phyloP scores from a whole-genome alignment of 2,113 vertebrate species.

The Suncus etruscus region DNA sequence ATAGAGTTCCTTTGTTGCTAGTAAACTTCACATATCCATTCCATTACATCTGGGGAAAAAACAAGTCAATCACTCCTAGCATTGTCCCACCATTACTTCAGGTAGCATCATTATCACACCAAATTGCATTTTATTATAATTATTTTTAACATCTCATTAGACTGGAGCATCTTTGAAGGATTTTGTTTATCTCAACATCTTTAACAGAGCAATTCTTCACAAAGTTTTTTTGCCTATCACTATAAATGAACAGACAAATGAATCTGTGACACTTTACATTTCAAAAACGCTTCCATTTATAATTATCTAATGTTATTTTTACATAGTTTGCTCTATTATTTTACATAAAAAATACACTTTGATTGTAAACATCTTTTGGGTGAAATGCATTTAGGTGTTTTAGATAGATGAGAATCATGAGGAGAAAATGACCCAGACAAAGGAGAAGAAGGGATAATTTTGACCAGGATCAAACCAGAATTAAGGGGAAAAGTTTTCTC shows the following conservation, averaged over 20 bases:
- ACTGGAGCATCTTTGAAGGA: background rate
- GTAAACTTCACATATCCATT: background rate
- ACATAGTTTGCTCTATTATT: background rate
- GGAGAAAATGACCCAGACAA: background rate
- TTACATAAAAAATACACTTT: background rate
- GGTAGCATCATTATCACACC: background rate
- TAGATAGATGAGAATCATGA: background rate
- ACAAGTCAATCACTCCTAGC: background rate
- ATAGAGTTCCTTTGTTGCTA: background rate
- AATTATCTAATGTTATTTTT: background rate
- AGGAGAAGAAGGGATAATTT: background rate
- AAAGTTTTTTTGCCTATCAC: background rate
- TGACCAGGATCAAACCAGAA: background rate
- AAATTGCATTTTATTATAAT: background rate
- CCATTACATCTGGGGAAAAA: background rate
- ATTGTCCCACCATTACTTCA: background rate
- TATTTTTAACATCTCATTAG: background rate
- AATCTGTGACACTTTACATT: background rate
- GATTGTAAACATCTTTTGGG: background rate
- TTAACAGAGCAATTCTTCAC: background rate
- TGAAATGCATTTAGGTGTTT: background rate
- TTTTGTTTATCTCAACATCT: background rate
- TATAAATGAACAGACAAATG: background rate
- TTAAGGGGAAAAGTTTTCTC: background rate
- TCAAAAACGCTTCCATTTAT: constrained; percentile 1